Conservation (phyloP, 2,113 vertebrate species). For the Nerophis lumbriciformis region DNA sequence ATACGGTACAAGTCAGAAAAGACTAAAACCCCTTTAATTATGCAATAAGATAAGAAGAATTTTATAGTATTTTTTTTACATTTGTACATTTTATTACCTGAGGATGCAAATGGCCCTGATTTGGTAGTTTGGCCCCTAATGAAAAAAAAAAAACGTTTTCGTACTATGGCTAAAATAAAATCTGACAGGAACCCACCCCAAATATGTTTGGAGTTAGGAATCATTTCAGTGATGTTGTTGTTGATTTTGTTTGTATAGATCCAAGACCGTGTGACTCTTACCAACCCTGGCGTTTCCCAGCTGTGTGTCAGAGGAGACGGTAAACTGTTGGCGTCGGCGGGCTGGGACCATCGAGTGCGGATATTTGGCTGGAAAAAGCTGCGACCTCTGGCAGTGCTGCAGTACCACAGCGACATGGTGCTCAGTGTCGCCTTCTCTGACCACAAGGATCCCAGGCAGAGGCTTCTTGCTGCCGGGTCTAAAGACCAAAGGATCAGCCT, state of each 20-base stretch:
- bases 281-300: slow-evolving; percentile 87
- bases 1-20: no score
- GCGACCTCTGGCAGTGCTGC: slow-evolving; percentile 83
- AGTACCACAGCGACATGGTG: slow-evolving; percentile 81
- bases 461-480: slow-evolving; percentile 87
- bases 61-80: no score
- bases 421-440: slow-evolving; percentile 83
- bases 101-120: no score
- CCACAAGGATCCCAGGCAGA: slow-evolving; percentile 58
- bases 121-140: no score
- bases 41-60: no score
- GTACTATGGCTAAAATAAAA: no score
- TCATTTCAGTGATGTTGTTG: no score
- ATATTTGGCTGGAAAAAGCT: slow-evolving; percentile 88
- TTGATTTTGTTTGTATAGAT: slow-evolving; percentile 63
- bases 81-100: no score
- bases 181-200: no score
- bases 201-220: no score
- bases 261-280: slow-evolving; percentile 67
- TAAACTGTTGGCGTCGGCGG: slow-evolving; percentile 83
- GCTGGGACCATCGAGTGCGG: slow-evolving; percentile 89
- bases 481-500: slow-evolving; percentile 88
- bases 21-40: no score
- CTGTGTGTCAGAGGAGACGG: slow-evolving; percentile 78
- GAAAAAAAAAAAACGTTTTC: no score